phyloP scores from a whole-genome alignment of 2,113 vertebrate genomes.

The cattle (Bos taurus) region DNA sequence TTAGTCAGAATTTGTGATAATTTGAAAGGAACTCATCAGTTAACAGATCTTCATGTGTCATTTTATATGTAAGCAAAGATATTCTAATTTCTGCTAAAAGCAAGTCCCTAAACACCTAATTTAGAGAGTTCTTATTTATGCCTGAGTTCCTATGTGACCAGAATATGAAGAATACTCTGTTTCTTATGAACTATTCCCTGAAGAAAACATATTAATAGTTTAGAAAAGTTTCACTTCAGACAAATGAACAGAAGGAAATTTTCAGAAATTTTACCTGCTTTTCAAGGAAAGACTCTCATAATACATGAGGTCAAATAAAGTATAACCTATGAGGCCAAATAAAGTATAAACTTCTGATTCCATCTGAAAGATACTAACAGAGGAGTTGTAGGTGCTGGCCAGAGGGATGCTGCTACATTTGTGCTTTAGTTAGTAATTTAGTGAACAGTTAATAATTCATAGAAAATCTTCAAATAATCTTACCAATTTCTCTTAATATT shows the following conservation, averaged over 20 bases:
- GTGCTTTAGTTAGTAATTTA: not conserved
- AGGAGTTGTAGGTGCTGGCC: too few species aligned
- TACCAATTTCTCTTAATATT: not conserved
- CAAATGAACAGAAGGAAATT: not conserved
- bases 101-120: conserved; percentile 50
- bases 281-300: not conserved
- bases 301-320: not conserved
- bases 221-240: conserved; percentile 24
- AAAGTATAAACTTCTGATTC: not conserved
- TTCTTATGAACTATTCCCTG: conserved; percentile 19
- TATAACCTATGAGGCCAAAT: not conserved
- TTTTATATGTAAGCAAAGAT: conserved; percentile 54
- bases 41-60: conserved; percentile 28
- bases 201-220: conserved; percentile 5
- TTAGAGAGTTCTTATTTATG: conserved; percentile 46
- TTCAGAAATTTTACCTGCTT: not conserved
- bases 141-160: conserved; percentile 28
- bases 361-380: not conserved
- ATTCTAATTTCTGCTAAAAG: conserved; percentile 39
- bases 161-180: not conserved
- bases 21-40: conserved; percentile 30
- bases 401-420: not conserved
- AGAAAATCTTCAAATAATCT: not conserved
- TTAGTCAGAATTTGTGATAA: conserved; percentile 26
- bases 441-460: not conserved